Conservation (phyloP, 2,113 vertebrate genomes). For the Symphodus melops region DNA sequence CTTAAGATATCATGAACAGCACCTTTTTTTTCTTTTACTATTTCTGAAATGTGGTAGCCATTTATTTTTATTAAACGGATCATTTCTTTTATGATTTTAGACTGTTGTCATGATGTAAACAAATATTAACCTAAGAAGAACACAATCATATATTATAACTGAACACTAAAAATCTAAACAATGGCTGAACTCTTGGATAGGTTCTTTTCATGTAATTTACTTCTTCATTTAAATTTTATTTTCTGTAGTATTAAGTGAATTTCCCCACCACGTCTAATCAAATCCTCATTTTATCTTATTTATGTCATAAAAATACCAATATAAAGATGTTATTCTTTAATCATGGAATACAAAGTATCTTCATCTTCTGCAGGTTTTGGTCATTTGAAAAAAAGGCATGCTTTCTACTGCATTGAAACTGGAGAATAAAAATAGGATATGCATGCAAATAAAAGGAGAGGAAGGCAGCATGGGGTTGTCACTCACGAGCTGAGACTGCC, state of each 20-base stretch:
- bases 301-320: too few relatives aligned
- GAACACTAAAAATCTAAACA: too few relatives aligned
- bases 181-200: too few relatives aligned
- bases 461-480: slow-evolving; percentile 65
- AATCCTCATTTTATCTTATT: background rate
- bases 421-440: slow-evolving; percentile 69
- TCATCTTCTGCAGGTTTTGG: slow-evolving; percentile 13
- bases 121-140: too few relatives aligned
- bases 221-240: background rate
- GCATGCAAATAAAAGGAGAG: slow-evolving; percentile 63
- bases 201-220: background rate
- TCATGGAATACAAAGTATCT: slow-evolving; percentile 6
- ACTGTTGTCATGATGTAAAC: too few relatives aligned
- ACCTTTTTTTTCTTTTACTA: too few relatives aligned
- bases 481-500: slow-evolving; percentile 67
- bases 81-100: too few relatives aligned
- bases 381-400: slow-evolving; percentile 2
- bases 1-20: too few relatives aligned
- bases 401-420: slow-evolving; percentile 36
- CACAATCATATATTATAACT: too few relatives aligned
- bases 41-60: too few relatives aligned
- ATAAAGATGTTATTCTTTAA: background rate
- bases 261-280: background rate
- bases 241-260: background rate
- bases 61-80: too few relatives aligned